Conservation (phyloP, 2,113 vertebrate species). For the Carassius gibelio region DNA sequence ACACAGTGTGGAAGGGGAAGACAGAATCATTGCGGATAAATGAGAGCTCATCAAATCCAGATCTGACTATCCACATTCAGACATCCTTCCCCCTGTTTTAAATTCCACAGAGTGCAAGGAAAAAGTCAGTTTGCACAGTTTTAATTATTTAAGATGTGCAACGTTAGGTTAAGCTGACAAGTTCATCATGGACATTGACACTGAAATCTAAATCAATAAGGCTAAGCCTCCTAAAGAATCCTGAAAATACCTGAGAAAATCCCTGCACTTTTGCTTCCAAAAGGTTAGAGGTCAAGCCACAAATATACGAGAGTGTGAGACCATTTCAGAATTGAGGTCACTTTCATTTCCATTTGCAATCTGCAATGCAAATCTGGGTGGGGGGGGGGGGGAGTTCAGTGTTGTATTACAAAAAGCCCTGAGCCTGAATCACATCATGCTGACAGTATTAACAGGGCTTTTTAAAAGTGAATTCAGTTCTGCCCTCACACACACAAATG, state of each 20-base stretch:
- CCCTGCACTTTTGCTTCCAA: background rate
- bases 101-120: background rate
- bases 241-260: background rate
- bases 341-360: conserved; percentile 28
- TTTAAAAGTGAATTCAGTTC: conserved; percentile 50
- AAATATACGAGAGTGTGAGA: background rate
- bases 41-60: background rate
- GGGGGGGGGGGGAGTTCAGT: background rate
- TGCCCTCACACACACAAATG: conserved; percentile 16
- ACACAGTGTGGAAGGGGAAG: background rate
- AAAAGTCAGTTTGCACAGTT: background rate
- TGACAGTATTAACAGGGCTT: conserved; percentile 68
- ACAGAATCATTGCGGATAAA: background rate
- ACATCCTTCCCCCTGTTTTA: background rate
- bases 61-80: background rate
- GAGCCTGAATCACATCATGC: conserved; percentile 48
- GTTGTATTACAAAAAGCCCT: conserved; percentile 45
- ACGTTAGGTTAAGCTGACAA: background rate
- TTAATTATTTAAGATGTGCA: background rate
- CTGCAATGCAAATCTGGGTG: conserved; percentile 14
- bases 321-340: conserved; percentile 26
- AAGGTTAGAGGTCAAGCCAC: background rate
- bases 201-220: background rate
- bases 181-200: background rate
- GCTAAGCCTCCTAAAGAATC: background rate